Evolutionary conservation across 2,797 vertebrate species (phyloP).

Genomic region (Cynopterus sphinx): DNA sequence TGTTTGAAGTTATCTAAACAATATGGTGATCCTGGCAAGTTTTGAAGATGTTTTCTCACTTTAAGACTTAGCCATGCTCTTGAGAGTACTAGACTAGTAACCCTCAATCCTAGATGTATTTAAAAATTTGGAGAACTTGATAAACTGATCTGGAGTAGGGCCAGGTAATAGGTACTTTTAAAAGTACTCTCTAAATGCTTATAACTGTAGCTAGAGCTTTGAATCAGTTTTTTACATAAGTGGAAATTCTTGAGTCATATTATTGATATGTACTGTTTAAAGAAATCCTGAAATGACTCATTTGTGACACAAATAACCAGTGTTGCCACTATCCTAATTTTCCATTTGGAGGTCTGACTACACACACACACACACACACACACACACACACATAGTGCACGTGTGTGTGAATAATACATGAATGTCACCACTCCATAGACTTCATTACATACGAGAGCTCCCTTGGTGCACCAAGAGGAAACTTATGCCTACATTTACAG

Average conservation of each 20-base stretch:
- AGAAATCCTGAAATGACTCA: background rate
- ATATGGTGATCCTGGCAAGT: background rate
- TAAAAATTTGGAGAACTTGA: background rate
- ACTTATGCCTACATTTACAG: background rate
- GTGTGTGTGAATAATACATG: background rate
- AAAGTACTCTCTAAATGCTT: background rate
- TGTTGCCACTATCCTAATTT: background rate
- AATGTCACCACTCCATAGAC: background rate
- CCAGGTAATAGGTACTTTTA: background rate
- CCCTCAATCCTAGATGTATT: background rate
- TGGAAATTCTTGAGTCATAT: background rate
- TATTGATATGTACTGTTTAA: background rate
- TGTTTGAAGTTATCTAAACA: background rate
- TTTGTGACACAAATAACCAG: background rate
- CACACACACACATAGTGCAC: too few relatives aligned
- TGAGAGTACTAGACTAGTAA: background rate
- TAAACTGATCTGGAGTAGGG: background rate
- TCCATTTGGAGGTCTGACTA: background rate
- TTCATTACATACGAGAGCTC: background rate
- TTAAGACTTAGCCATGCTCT: background rate
- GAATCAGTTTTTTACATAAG: background rate
- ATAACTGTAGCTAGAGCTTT: background rate
- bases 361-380: background rate
- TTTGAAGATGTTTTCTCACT: background rate
- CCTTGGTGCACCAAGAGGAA: background rate